phyloP scores from a whole-genome alignment of 2,113 vertebrate genomes.

The Tursiops truncatus region DNA sequence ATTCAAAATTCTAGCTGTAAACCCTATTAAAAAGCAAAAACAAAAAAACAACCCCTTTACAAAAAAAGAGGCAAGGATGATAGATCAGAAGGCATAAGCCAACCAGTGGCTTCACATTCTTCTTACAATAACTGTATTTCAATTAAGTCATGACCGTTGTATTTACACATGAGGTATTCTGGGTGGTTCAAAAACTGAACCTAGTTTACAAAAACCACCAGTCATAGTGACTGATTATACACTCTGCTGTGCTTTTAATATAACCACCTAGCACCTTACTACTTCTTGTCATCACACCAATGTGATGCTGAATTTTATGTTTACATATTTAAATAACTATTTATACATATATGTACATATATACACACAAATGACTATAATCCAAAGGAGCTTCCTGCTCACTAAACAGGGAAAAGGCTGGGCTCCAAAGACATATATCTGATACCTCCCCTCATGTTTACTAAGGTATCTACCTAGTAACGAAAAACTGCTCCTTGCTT shows the following conservation, averaged over 20 bases:
- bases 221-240: conserved; percentile 81
- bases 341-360: conserved; percentile 34
- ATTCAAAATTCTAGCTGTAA: conserved; percentile 96
- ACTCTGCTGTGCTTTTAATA: conserved; percentile 83
- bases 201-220: conserved; percentile 83
- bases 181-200: conserved; percentile 84
- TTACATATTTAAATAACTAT: conserved; percentile 62
- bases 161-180: conserved; percentile 90
- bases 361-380: conserved; percentile 77
- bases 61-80: conserved; percentile 88
- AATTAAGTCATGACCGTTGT: conserved; percentile 86
- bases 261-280: conserved; percentile 74
- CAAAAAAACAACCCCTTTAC: conserved; percentile 83
- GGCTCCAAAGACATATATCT: conserved; percentile 35
- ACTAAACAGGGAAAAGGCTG: conserved; percentile 62
- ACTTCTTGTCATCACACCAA: conserved; percentile 68
- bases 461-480: not conserved
- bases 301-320: conserved; percentile 69
- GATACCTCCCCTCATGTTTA: conserved; percentile 69
- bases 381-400: conserved; percentile 68
- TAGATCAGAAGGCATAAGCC: conserved; percentile 85
- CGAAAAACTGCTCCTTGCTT: conserved; percentile 67
- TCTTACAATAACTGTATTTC: conserved; percentile 82
- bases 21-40: conserved; percentile 88
- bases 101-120: conserved; percentile 89